A percentile compares a stretch with the other conserved stretches of the same genome.
Conservation (phyloP, 2,113 vertebrate species). For the Malaclemys terrapin region DNA sequence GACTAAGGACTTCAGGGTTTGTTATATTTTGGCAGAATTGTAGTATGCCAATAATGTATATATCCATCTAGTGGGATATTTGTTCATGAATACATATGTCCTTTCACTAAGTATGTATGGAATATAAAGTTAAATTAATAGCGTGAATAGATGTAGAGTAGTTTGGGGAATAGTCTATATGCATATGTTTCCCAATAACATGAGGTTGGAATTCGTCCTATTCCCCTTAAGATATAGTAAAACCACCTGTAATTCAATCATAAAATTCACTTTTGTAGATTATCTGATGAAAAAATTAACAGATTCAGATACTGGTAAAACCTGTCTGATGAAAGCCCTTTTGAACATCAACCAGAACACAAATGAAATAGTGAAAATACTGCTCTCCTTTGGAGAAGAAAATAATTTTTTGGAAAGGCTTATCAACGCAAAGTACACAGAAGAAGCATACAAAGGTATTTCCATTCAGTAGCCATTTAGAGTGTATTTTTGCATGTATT, state of each 20-base stretch:
- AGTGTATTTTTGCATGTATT: not conserved
- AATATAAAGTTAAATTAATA: not conserved
- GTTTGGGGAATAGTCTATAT: not conserved
- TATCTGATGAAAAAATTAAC: conserved; percentile 86
- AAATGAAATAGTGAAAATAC: conserved; percentile 70
- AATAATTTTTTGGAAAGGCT: conserved; percentile 79
- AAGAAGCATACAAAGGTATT: conserved; percentile 85
- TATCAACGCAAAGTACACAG: conserved; percentile 84
- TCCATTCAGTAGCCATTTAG: not conserved
- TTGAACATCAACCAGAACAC: conserved; percentile 84
- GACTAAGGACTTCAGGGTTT: not conserved
- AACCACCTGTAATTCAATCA: not conserved
- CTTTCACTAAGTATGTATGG: not conserved
- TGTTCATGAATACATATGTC: not conserved
- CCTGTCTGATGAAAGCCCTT: conserved; percentile 87
- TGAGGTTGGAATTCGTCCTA: not conserved
- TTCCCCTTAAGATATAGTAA: not conserved
- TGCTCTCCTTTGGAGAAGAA: conserved; percentile 81
- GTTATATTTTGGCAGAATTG: rapidly evolving
- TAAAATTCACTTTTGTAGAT: conserved; percentile 65
- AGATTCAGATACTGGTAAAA: conserved; percentile 82
- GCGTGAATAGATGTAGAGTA: not conserved
- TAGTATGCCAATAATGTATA: not conserved
- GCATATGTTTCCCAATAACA: not conserved
- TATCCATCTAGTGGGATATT: not conserved